Conservation (phyloP, 2,888 invertebrate species). For the Leptogaster cylindrica region DNA sequence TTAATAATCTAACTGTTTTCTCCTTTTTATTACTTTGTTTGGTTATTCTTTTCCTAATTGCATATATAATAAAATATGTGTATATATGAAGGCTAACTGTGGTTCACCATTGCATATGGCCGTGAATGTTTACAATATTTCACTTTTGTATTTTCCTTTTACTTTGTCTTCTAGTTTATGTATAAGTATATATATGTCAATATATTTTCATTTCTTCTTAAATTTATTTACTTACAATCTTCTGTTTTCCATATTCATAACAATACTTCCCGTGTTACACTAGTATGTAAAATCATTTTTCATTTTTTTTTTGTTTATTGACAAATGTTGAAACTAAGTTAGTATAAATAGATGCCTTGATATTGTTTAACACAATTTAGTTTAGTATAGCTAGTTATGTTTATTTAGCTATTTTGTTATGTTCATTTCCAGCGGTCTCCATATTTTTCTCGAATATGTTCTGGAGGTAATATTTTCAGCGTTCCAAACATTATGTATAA, state of each 20-base stretch:
- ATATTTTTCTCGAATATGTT: too few relatives aligned
- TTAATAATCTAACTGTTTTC: conserved; percentile 6
- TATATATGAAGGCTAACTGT: conserved; percentile 31
- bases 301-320: neutral
- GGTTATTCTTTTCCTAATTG: neutral
- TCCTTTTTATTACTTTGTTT: neutral
- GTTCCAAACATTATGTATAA: too few relatives aligned
- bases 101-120: conserved; percentile 7
- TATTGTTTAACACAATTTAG: too few relatives aligned
- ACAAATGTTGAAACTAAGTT: too few relatives aligned
- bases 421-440: too few relatives aligned
- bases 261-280: neutral
- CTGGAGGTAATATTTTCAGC: too few relatives aligned
- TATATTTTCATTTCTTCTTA: neutral
- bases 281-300: neutral
- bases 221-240: neutral
- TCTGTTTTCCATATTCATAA: neutral
- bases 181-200: neutral
- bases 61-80: conserved; percentile 28
- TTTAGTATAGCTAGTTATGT: too few relatives aligned
- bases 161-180: neutral
- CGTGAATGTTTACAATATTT: conserved; percentile 11
- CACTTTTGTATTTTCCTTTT: neutral
- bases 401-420: too few relatives aligned
- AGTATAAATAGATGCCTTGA: too few relatives aligned